These are phyloP conservation scores for Hybos culiciformis DNA, from an alignment of 2,888 invertebrate species.

Conservation along the genomic window DNA sequence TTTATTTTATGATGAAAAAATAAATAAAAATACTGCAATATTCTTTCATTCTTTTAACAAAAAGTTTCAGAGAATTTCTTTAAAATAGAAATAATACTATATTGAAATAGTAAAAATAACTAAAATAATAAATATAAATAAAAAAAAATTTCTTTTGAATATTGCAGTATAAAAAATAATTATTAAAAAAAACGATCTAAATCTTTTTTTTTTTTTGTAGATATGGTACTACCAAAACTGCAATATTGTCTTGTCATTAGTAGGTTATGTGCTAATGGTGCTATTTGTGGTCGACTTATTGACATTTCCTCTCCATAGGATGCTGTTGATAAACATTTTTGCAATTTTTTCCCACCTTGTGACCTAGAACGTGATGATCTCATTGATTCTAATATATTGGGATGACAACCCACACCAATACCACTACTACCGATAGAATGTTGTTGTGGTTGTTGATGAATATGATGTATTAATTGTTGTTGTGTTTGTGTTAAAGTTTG, in stretches of 20 bases:
- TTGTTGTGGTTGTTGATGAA: slow-evolving; percentile 10
- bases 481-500: slow-evolving; percentile 20
- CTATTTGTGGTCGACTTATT: slow-evolving; percentile 28
- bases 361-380: slow-evolving; percentile 83
- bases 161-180: too few relatives aligned
- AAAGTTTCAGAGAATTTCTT: not conserved
- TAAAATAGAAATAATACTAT: not conserved
- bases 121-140: not conserved
- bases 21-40: too few relatives aligned
- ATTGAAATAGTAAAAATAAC: not conserved
- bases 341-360: slow-evolving; percentile 90
- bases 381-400: slow-evolving; percentile 42
- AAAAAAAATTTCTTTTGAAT: too few relatives aligned
- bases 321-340: slow-evolving; percentile 82
- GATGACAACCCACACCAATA: slow-evolving; percentile 28
- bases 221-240: slow-evolving; percentile 77
- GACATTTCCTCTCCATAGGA: slow-evolving; percentile 58
- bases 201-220: too few relatives aligned
- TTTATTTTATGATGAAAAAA: too few relatives aligned
- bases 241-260: slow-evolving; percentile 82
- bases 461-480: slow-evolving; percentile 14
- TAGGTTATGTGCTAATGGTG: slow-evolving; percentile 41
- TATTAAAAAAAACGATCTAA: not conserved
- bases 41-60: too few relatives aligned
- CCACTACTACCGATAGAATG: slow-evolving; percentile 14